Evolutionary conservation across 2,888 invertebrate genomes (phyloP).

Genomic region (Xanthorhoe designata): DNA sequence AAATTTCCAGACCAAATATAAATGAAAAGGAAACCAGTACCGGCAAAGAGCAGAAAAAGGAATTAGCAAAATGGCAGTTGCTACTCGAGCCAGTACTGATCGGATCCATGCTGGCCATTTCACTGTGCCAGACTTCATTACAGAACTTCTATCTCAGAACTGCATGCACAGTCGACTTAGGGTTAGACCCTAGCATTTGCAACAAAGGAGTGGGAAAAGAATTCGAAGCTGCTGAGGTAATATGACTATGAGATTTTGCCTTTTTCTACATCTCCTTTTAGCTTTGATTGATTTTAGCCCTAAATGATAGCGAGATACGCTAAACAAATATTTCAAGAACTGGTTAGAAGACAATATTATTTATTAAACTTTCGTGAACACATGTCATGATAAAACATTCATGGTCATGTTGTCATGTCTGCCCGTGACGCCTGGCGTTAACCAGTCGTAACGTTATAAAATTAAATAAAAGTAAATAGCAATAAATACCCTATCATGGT

Average conservation of each 20-base stretch:
- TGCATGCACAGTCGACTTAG: slow-evolving; percentile 90
- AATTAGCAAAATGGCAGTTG: slow-evolving; percentile 70
- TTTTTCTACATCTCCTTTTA: no score
- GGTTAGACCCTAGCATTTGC: slow-evolving; percentile 86
- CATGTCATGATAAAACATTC: no score
- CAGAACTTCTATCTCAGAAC: slow-evolving; percentile 91
- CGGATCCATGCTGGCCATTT: slow-evolving; percentile 87
- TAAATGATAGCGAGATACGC: no score
- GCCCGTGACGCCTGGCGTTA: no score
- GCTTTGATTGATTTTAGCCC: no score
- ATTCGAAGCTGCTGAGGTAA: slow-evolving; percentile 71
- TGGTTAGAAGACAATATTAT: no score
- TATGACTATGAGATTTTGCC: neutral
- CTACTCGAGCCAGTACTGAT: slow-evolving; percentile 90
- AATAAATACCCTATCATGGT: no score
- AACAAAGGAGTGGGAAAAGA: slow-evolving; percentile 80
- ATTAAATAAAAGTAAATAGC: no score
- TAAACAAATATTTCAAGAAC: no score
- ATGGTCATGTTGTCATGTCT: no score
- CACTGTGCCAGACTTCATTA: slow-evolving; percentile 87
- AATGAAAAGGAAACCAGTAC: slow-evolving; percentile 39
- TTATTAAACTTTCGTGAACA: no score
- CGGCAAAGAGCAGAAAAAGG: slow-evolving; percentile 13
- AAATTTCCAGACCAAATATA: slow-evolving; percentile 46
- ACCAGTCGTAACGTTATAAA: no score